Percentiles rank a stretch among this genome's conserved stretches.
Conservation (phyloP, 2,888 invertebrate species). For the Poecilobothrus nobilitatus region DNA sequence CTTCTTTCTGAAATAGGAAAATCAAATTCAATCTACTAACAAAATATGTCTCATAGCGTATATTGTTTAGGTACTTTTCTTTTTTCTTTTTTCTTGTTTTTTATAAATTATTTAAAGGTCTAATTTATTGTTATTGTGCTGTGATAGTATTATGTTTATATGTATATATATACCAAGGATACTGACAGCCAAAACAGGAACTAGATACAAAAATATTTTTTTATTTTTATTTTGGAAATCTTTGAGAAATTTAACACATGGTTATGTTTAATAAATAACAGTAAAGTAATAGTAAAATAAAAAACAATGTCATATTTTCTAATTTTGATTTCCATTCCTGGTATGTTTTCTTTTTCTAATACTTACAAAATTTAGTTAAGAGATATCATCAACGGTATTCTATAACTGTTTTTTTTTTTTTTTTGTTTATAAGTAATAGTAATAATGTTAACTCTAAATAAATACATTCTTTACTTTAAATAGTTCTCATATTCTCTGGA, state of each 20-base stretch:
- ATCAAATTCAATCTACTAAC: no score
- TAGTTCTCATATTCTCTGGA: not conserved
- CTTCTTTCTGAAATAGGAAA: no score
- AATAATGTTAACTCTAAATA: not conserved
- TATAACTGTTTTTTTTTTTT: not conserved
- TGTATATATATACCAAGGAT: not conserved
- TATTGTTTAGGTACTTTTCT: no score
- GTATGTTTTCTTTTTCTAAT: not conserved
- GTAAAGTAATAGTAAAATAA: not conserved
- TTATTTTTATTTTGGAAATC: not conserved
- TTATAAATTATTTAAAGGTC: not conserved
- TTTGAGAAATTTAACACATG: conserved; percentile 2
- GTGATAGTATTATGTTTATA: no score
- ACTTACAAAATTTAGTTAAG: not conserved
- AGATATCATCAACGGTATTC: not conserved
- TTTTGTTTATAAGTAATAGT: not conserved
- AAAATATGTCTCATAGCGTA: no score
- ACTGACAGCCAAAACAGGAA: not conserved
- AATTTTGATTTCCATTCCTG: not conserved
- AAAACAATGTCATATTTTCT: conserved; percentile 4
- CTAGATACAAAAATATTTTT: not conserved
- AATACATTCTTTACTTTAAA: not conserved
- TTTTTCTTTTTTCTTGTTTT: not conserved
- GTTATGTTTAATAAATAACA: not conserved
- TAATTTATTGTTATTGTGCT: not conserved